A percentile compares a stretch with the other conserved stretches of the same genome.
phyloP scores from a whole-genome alignment of 2,888 invertebrate genomes.

The Aleiodes alternator region DNA sequence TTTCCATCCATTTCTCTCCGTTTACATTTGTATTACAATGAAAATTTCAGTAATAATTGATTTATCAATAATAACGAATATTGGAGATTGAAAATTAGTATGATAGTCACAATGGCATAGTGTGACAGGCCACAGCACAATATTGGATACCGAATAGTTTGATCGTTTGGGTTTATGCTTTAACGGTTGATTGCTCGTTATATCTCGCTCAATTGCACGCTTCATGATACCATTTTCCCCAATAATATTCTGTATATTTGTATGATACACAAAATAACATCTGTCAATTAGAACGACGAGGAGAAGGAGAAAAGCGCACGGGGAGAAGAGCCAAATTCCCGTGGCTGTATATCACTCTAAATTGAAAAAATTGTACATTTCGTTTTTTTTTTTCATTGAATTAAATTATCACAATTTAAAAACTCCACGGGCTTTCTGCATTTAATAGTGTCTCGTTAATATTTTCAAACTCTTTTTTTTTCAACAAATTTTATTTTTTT shows the following conservation, averaged over 20 bases:
- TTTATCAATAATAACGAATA: conserved; percentile 38
- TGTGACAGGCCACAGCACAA: conserved; percentile 21
- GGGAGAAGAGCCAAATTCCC: conserved; percentile 33
- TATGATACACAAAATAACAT: conserved; percentile 68
- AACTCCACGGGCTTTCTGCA: not conserved
- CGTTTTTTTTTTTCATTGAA: not conserved
- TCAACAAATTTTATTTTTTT: too few species aligned
- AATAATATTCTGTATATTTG: conserved; percentile 17
- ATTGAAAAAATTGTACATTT: not conserved
- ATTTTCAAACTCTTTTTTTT: too few species aligned
- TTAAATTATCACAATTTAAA: not conserved
- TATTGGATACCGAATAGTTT: conserved; percentile 43
- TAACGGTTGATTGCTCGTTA: conserved; percentile 42
- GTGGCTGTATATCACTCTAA: conserved; percentile 33
- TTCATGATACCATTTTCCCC: conserved; percentile 5
- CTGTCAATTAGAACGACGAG: conserved; percentile 64
- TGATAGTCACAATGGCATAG: conserved; percentile 12
- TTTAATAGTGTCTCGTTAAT: too few species aligned
- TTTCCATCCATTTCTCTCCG: not conserved
- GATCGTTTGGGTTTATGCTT: conserved; percentile 40
- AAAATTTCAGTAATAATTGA: conserved; percentile 37
- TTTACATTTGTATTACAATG: too few species aligned
- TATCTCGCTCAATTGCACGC: conserved; percentile 26
- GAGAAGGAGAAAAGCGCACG: conserved; percentile 35
- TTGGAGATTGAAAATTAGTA: conserved; percentile 45